Percentiles rank a stretch among this genome's conserved stretches.
These are phyloP conservation scores for Athene noctua DNA, from an alignment of 2,113 vertebrate genomes.

Conservation along the genomic window DNA sequence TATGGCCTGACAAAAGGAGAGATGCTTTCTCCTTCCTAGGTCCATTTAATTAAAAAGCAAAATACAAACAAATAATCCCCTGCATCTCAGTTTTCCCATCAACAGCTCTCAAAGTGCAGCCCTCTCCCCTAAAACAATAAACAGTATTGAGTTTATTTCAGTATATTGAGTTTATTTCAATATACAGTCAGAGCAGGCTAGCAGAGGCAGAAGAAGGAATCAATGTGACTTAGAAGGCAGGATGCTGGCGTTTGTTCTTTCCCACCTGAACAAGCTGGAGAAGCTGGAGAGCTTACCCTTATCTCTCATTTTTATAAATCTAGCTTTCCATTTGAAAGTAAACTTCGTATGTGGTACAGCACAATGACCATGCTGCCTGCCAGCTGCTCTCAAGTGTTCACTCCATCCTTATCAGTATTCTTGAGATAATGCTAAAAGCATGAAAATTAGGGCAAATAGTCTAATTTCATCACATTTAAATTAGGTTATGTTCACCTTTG, in stretches of 20 bases:
- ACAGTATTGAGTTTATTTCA: background rate
- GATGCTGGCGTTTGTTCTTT: background rate
- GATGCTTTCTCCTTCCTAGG: background rate
- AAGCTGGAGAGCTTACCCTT: background rate
- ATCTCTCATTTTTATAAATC: background rate
- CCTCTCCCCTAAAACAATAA: background rate
- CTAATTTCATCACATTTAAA: constrained; percentile 58
- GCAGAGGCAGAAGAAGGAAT: background rate
- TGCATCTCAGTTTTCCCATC: background rate
- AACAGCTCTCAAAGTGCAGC: background rate
- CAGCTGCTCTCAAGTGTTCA: background rate
- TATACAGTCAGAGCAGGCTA: background rate
- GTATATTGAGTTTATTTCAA: background rate
- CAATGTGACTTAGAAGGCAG: background rate
- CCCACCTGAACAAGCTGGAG: background rate
- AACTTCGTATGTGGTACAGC: background rate
- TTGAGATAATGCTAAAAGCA: background rate
- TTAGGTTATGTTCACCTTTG: constrained; percentile 51
- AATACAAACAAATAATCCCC: background rate
- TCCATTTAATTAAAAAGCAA: background rate
- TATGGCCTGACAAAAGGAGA: background rate
- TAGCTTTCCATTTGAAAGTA: background rate
- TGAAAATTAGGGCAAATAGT: constrained; percentile 39
- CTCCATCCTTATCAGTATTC: background rate
- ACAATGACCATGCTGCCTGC: background rate